Percentiles rank a stretch among this genome's conserved stretches.
These are phyloP conservation scores for Brachionichthys hirsutus DNA, from an alignment of 2,113 vertebrate genomes.

Conservation along the genomic window DNA sequence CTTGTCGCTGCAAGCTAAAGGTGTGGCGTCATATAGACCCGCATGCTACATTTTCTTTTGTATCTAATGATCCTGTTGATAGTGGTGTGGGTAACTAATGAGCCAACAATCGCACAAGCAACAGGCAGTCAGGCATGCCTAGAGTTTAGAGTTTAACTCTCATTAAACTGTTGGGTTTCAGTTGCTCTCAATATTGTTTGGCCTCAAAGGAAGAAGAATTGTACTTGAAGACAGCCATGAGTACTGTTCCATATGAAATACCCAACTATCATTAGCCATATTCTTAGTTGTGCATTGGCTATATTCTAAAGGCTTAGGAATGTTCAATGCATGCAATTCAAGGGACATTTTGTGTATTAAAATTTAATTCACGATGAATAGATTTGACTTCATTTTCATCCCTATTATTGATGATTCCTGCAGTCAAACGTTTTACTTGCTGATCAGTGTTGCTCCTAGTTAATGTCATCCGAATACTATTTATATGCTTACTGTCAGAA, in stretches of 20 bases:
- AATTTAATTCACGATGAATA: background rate
- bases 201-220: too few species aligned
- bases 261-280: too few species aligned
- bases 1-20: constrained; percentile 53
- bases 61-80: constrained; percentile 22
- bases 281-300: too few species aligned
- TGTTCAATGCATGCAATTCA: too few species aligned
- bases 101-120: background rate
- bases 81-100: background rate
- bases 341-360: too few species aligned
- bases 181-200: too few species aligned
- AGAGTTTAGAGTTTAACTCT: too few species aligned
- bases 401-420: background rate
- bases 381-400: background rate
- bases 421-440: background rate
- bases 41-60: constrained; percentile 28
- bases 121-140: too few species aligned
- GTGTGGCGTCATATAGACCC: constrained; percentile 50
- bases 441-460: background rate
- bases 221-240: too few species aligned
- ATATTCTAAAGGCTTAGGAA: too few species aligned
- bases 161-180: too few species aligned
- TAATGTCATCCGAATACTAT: background rate
- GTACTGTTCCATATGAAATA: too few species aligned
- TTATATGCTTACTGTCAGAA: background rate